These are phyloP conservation scores for Sarcophaga caerulescens DNA, from an alignment of 2,888 invertebrate species.

Conservation along the genomic window DNA sequence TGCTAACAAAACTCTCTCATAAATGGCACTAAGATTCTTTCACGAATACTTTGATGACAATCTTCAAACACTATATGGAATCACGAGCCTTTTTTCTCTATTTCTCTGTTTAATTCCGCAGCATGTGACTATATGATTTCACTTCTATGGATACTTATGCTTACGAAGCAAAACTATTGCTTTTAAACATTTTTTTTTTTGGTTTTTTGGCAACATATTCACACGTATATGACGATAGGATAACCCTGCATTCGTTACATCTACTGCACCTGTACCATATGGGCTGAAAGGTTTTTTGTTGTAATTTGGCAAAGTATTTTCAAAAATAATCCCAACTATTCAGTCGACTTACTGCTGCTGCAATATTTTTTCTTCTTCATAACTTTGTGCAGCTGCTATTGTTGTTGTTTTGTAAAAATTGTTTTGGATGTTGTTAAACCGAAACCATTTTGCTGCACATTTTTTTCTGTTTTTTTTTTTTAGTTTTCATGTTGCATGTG, in stretches of 20 bases:
- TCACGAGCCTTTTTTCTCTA: too few relatives aligned
- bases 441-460: conserved; percentile 13
- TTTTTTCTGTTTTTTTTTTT: not conserved
- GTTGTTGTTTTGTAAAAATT: conserved; percentile 1
- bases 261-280: conserved; percentile 43
- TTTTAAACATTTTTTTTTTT: not conserved
- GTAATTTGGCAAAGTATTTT: conserved; percentile 25
- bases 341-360: conserved; percentile 32
- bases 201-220: too few relatives aligned
- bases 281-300: not conserved
- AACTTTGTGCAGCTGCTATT: not conserved
- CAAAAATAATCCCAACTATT: conserved; percentile 49
- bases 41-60: too few relatives aligned
- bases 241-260: conserved; percentile 2
- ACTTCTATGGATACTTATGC: too few relatives aligned
- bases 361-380: not conserved
- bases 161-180: conserved; percentile 10
- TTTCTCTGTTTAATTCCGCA: too few relatives aligned
- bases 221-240: not conserved
- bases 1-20: too few relatives aligned
- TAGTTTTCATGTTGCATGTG: conserved; percentile 31
- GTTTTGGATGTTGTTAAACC: conserved; percentile 27
- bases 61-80: too few relatives aligned
- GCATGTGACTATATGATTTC: too few relatives aligned
- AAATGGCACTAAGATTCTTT: too few relatives aligned